phyloP scores from a whole-genome alignment of 1,140 invertebrate species.

The Brachionus angularis region DNA sequence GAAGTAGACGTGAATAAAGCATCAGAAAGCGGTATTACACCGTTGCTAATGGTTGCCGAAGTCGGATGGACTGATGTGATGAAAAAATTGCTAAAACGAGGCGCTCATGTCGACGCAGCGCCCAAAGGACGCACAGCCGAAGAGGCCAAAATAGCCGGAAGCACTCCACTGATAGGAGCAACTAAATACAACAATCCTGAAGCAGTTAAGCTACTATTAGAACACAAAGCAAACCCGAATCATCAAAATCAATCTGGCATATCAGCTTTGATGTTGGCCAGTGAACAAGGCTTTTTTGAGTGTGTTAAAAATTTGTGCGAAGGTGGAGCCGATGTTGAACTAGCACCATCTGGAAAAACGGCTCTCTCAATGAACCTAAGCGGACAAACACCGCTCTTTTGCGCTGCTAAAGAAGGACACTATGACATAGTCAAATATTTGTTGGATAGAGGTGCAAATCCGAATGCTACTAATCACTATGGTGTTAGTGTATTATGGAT shows the following conservation, averaged over 20 bases:
- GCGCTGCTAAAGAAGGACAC: constrained; percentile 98
- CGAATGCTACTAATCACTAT: constrained; percentile 43
- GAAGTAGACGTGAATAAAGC: constrained; percentile 44
- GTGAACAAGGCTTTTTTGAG: constrained; percentile 40
- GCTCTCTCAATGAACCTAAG: constrained; percentile 39
- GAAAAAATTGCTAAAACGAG: constrained; percentile 28
- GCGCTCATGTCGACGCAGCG: constrained; percentile 41
- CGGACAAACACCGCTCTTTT: constrained; percentile 79
- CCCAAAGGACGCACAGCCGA: constrained; percentile 35
- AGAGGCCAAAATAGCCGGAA: constrained; percentile 43
- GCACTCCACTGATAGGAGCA: constrained; percentile 42
- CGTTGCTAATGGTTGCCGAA: constrained; percentile 44
- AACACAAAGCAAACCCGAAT: constrained; percentile 42
- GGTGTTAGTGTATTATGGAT: constrained; percentile 40
- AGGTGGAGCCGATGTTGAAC: constrained; percentile 13
- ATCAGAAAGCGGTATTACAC: constrained; percentile 41
- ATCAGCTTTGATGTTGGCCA: constrained; percentile 40
- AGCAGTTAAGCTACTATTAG: constrained; percentile 16
- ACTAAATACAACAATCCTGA: constrained; percentile 45
- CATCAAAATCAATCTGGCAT: constrained; percentile 44
- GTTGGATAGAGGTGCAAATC: constrained; percentile 65
- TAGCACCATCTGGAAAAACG: constrained; percentile 40
- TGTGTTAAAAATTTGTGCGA: constrained; percentile 40
- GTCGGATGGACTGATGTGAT: constrained; percentile 44
- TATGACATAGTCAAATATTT: constrained; percentile 87